Base-by-base conservation (phyloP, 1,140 invertebrate species). In the Aradophagus sp. region DNA sequence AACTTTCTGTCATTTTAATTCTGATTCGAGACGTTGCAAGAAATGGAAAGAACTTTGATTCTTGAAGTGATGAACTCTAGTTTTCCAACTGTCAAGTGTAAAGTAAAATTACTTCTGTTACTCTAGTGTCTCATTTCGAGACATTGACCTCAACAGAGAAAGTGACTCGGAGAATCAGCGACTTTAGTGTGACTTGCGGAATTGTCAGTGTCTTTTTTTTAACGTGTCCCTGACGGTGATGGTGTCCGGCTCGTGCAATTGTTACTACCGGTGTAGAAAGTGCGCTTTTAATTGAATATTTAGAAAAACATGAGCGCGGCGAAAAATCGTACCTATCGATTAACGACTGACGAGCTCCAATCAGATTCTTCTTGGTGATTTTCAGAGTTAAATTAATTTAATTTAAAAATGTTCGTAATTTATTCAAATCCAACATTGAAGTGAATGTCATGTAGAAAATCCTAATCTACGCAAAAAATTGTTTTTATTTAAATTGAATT, bases 61-160 rank as follows among this genome's bases (percentile, higher is more conserved):
- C n/a, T n/a, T n/a, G n/a, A n/a, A n/a, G n/a, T n/a, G n/a, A n/a
- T n/a, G n/a, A n/a, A n/a, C n/a, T n/a, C n/a, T n/a, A n/a, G n/a
- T n/a, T n/a, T n/a, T n/a, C n/a, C n/a, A n/a, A n/a, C n/a, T 50
- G 58, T 73, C 70, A 55, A 67, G 58, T 68, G 48, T 41, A 41
- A 65, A 63, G 39, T 62, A 16, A 52, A 68, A 36, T 44, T 32
- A 61, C 38, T 59, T 69, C 68, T 59, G 45, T 47, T 29, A 29
- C 34, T 32, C 42, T 19, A 12, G 35, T 58, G 65, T 1, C 59
- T 65, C 47, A 73, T 32, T 68, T 68, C 14, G 15, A 73, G 59
- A 69, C 65, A 69, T 66, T 69, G 71, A 69, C 71, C 71, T 32
- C 55, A 29, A 45, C 52, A 41, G 65, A 55, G 71, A 73, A 73